Evolutionary conservation across 2,888 invertebrate genomes (phyloP).

Genomic region (Pyrrhosoma nymphula): DNA sequence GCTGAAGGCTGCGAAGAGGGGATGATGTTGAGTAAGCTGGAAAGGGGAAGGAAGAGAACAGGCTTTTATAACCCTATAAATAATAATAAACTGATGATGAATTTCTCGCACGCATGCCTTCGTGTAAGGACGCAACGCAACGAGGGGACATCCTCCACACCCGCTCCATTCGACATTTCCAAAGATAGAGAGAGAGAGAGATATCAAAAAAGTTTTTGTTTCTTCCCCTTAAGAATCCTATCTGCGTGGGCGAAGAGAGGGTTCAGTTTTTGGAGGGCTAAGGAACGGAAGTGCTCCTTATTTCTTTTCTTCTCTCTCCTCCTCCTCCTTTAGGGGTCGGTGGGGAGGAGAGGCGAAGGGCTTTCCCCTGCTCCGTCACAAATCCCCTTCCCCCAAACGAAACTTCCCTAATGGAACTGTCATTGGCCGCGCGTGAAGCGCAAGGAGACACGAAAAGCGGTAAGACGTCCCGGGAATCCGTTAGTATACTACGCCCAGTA

Average conservation of each 20-base stretch:
- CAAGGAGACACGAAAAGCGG: background rate
- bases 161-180: background rate
- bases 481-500: background rate
- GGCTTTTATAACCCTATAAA: no score
- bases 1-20: no score
- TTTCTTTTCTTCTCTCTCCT: background rate
- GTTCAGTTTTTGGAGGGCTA: background rate
- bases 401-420: slow-evolving; percentile 11
- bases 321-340: background rate
- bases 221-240: background rate
- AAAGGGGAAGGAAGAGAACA: no score
- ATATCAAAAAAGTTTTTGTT: background rate
- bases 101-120: no score
- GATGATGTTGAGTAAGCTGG: no score
- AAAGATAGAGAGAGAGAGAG: background rate
- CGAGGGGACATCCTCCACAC: background rate
- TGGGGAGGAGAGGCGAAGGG: background rate
- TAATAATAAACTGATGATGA: no score
- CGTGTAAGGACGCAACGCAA: no score
- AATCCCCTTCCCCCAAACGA: background rate
- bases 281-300: background rate
- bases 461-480: background rate
- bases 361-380: no score
- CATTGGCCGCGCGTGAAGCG: background rate
- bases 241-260: background rate